Base-by-base conservation (phyloP, 2,888 invertebrate species). In the Acanthopleura granulata region DNA sequence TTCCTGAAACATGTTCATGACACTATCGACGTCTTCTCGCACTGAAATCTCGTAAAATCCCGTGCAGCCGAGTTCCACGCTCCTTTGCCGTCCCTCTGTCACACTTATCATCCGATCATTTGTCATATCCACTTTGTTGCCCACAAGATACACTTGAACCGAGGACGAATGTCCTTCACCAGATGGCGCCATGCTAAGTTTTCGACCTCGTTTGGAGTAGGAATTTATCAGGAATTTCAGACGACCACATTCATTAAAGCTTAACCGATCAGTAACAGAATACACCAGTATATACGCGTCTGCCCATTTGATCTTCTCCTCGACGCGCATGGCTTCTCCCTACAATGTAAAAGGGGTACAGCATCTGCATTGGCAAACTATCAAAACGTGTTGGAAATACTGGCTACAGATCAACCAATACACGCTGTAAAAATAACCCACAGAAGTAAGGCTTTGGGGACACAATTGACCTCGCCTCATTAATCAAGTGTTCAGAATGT, bases 211-310 rank as follows among this genome's bases (percentile, higher is more conserved):
- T 74, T 84, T 86, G 22, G 79, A 91, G 77, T 80, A 83, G n/a
- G 86, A 83, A 79, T 85, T 88, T 69, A 87, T 86, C 16, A 89
- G 84, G 73, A 87, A 86, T 77, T 83, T 84, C 0, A 88, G 82
- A 70, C 88, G 77, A 49, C 83, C 83, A 62, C 86, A 86, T 73
- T 89, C 88, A 71, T 86, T 86, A 76, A 96, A 96, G 75, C 95
- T 96, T 87, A 96, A 95, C 90, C 95, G 95, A 90, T 96, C 96
- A 0, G 96, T 95, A 51, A 96, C 95, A 0, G 96, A 95, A 89
- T 96, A 96, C 92, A 96, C 94, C 73, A 96, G 92, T 74, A 96
- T 93, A 88, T 95, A 96, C 25, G 95, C 96, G 89, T 96, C 96
- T 0, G 96, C 96, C 96, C 96, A 96, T 76, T 95, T 93, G 76